Evolutionary conservation across 92 coral and sea anemone species (phyloP).

Genomic region (Porites evermanni): DNA sequence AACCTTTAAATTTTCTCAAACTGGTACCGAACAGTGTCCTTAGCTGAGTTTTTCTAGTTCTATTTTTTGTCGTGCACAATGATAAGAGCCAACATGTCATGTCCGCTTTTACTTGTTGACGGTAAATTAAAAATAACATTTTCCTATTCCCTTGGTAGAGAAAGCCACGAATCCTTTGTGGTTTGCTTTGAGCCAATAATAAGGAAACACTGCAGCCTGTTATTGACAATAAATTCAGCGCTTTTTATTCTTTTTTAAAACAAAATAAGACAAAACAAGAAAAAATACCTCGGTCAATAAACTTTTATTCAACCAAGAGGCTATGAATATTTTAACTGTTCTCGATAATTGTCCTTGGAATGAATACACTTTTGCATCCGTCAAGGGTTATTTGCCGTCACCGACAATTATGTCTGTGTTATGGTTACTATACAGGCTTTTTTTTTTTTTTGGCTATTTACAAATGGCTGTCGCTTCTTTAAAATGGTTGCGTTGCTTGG

Average conservation of each 20-base stretch:
- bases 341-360: conserved; percentile 29
- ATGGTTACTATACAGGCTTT: not conserved
- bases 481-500: conserved; percentile 6
- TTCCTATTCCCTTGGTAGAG: not conserved
- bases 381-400: conserved; percentile 30
- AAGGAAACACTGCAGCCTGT: not conserved
- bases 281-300: conserved; percentile 8
- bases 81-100: not conserved
- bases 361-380: not conserved
- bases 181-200: not conserved
- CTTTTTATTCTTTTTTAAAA: not conserved
- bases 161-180: not conserved
- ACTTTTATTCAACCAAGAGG: conserved; percentile 24
- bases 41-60: not conserved
- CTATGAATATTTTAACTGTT: conserved; percentile 19
- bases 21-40: not conserved
- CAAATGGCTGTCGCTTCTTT: not conserved
- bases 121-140: not conserved
- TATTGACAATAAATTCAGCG: conserved; percentile 1
- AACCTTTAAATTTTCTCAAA: not conserved
- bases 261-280: not conserved
- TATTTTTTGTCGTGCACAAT: not conserved
- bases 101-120: not conserved
- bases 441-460: not conserved
- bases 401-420: conserved; percentile 21